A percentile compares a stretch with the other conserved stretches of the same genome.
phyloP scores from a whole-genome alignment of 2,797 vertebrate species.

The Epinephelus coioides region DNA sequence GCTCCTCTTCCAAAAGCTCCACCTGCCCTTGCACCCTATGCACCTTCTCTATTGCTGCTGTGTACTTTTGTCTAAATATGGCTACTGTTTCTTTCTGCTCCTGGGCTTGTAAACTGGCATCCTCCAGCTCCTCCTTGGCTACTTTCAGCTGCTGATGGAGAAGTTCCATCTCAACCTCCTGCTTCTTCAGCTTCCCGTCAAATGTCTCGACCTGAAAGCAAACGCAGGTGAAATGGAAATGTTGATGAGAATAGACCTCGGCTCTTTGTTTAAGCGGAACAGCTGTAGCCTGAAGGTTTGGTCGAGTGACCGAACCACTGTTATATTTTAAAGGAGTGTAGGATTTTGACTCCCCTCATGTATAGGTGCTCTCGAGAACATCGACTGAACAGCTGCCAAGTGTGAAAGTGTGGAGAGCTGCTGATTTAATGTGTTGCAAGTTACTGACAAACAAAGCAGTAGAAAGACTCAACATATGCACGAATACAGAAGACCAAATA shows the following conservation, averaged over 20 bases:
- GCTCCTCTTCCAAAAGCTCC: slow-evolving; percentile 73
- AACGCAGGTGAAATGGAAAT: slow-evolving; percentile 23
- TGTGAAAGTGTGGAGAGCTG: slow-evolving; percentile 5
- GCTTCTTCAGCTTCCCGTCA: slow-evolving; percentile 66
- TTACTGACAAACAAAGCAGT: neutral
- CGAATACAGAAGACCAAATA: neutral
- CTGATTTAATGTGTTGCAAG: neutral
- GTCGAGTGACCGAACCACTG: neutral
- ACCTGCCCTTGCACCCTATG: slow-evolving; percentile 71
- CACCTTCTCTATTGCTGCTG: slow-evolving; percentile 66
- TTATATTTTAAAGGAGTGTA: neutral
- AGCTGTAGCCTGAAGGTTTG: neutral
- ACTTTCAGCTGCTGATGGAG: slow-evolving; percentile 64
- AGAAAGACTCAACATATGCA: neutral
- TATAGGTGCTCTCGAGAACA: neutral
- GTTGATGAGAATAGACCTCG: slow-evolving; percentile 9
- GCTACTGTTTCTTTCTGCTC: slow-evolving; percentile 57
- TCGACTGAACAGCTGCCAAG: neutral
- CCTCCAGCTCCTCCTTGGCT: slow-evolving; percentile 65
- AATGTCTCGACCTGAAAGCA: slow-evolving; percentile 66
- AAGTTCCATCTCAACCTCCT: slow-evolving; percentile 48
- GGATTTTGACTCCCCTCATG: neutral
- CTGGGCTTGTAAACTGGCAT: slow-evolving; percentile 54
- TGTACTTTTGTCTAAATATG: slow-evolving; percentile 83
- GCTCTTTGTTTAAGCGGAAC: neutral